Evolutionary conservation across 2,797 vertebrate species (phyloP).

Genomic region (Enteromius argenteus): DNA sequence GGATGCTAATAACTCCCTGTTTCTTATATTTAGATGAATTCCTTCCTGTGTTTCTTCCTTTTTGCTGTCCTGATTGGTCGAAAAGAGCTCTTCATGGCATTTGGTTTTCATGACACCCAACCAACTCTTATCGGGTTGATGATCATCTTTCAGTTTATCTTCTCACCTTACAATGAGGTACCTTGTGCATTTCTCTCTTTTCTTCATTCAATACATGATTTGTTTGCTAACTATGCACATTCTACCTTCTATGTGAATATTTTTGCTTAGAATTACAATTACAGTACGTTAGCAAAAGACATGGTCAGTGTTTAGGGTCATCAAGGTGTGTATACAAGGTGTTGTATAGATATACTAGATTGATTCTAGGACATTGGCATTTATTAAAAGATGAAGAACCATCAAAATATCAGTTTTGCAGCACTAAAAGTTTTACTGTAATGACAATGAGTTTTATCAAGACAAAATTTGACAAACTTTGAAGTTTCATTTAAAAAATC

Average conservation of each 20-base stretch:
- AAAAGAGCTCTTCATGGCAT: constrained; percentile 94
- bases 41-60: constrained; percentile 96
- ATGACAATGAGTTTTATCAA: background rate
- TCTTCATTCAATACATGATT: background rate
- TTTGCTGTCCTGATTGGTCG: constrained; percentile 94
- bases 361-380: background rate
- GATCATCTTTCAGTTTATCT: constrained; percentile 99
- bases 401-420: background rate
- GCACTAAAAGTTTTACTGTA: background rate
- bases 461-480: too few species aligned
- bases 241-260: background rate
- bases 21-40: constrained; percentile 88
- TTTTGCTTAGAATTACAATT: background rate
- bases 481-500: too few species aligned
- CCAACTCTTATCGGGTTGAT: constrained; percentile 96
- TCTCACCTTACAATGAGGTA: constrained; percentile 99
- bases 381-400: background rate
- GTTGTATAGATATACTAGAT: background rate
- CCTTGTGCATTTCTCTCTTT: constrained; percentile 9
- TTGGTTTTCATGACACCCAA: constrained; percentile 92
- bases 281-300: background rate
- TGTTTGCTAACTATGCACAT: background rate
- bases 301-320: background rate
- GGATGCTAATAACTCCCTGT: constrained; percentile 4
- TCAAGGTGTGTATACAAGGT: background rate